Evolutionary conservation across 2,888 invertebrate species (phyloP).

Genomic region (Calameuta pallipes): DNA sequence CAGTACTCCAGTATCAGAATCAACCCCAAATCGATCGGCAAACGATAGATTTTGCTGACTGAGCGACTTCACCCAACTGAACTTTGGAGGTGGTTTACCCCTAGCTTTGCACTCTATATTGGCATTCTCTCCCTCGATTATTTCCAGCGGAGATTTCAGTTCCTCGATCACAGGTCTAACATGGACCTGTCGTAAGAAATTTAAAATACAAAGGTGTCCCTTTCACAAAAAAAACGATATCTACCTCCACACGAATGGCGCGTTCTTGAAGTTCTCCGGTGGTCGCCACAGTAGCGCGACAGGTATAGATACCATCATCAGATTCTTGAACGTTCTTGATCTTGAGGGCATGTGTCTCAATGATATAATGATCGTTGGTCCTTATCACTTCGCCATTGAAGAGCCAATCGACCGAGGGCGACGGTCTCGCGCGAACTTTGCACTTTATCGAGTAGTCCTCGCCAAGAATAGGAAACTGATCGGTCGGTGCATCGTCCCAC

Average conservation of each 20-base stretch:
- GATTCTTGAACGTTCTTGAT: constrained; percentile 82
- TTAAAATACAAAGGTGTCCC: not conserved
- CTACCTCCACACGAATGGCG: constrained; percentile 83
- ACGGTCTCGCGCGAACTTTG: constrained; percentile 85
- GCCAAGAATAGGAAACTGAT: constrained; percentile 84
- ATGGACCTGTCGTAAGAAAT: constrained; percentile 71
- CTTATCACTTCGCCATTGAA: constrained; percentile 79
- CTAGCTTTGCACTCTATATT: constrained; percentile 81
- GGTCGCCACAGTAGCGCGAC: constrained; percentile 84
- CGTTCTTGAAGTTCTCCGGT: constrained; percentile 84
- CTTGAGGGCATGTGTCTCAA: constrained; percentile 79
- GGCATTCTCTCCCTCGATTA: constrained; percentile 84
- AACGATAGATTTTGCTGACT: constrained; percentile 79
- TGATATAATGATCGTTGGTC: constrained; percentile 78
- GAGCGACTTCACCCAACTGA: constrained; percentile 84
- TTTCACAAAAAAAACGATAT: not conserved
- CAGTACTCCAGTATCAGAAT: constrained; percentile 77
- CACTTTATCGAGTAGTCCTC: constrained; percentile 83
- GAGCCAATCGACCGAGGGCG: constrained; percentile 88
- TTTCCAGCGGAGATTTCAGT: constrained; percentile 73
- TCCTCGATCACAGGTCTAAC: constrained; percentile 79
- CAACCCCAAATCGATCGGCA: constrained; percentile 77
- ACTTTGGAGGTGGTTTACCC: constrained; percentile 87
- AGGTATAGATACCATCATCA: constrained; percentile 89
- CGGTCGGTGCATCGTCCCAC: constrained; percentile 86